phyloP scores from a whole-genome alignment of 2,797 vertebrate species.

The Alauda arvensis region DNA sequence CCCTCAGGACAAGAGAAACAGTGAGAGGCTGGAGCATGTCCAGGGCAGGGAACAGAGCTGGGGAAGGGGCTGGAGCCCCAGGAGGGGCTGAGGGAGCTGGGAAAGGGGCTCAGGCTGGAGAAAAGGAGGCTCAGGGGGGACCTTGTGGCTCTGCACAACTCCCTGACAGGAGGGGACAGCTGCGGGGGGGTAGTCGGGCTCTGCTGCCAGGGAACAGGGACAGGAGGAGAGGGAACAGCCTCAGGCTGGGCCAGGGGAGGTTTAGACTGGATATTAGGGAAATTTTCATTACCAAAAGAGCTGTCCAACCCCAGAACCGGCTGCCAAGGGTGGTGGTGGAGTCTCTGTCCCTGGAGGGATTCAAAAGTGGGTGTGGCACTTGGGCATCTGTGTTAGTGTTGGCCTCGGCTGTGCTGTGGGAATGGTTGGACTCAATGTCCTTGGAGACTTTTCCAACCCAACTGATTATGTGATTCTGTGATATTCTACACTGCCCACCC shows the following conservation, averaged over 20 bases:
- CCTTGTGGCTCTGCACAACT: neutral
- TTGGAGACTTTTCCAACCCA: neutral
- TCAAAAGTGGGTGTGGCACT: neutral
- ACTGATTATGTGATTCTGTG: neutral
- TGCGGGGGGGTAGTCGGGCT: neutral
- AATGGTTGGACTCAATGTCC: neutral
- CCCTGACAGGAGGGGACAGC: neutral
- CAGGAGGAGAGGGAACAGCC: accelerated
- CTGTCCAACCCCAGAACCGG: neutral
- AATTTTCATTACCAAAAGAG: neutral
- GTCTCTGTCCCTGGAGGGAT: accelerated
- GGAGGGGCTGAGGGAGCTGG: neutral
- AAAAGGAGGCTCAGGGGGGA: neutral
- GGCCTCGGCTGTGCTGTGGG: neutral
- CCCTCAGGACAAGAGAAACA: neutral
- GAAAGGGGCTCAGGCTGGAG: neutral
- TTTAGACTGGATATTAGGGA: accelerated
- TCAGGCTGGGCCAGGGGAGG: accelerated
- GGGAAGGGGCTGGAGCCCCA: neutral
- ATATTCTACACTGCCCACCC: accelerated
- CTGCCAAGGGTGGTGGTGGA: accelerated
- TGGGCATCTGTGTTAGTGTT: accelerated
- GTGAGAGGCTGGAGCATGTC: neutral
- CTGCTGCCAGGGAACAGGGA: neutral
- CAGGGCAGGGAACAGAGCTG: neutral